Evolutionary conservation across 2,888 invertebrate species (phyloP).

Genomic region (Xestia ashworthii): DNA sequence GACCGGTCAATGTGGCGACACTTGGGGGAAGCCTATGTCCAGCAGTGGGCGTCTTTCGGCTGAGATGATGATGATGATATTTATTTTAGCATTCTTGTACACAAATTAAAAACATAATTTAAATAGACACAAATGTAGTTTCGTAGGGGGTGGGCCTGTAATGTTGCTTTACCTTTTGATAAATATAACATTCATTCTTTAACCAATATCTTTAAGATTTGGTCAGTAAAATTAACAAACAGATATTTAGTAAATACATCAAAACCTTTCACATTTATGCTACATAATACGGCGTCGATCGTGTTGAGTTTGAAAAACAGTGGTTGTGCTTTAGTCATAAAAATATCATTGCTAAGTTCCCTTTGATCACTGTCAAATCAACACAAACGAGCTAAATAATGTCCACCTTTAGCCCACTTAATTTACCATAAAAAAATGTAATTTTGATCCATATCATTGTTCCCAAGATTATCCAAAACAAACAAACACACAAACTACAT

Average conservation of each 20-base stretch:
- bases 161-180: too few species aligned
- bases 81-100: too few species aligned
- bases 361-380: neutral
- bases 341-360: neutral
- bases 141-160: too few species aligned
- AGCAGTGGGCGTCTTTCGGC: too few species aligned
- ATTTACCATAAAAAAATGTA: neutral
- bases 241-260: neutral
- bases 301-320: neutral
- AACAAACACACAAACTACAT: slow-evolving; percentile 41
- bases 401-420: neutral
- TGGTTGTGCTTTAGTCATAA: neutral
- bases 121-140: too few species aligned
- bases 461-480: neutral
- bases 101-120: too few species aligned
- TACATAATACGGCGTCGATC: neutral
- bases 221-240: neutral
- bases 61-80: too few species aligned
- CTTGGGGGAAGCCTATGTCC: too few species aligned
- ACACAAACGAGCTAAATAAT: neutral
- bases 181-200: neutral
- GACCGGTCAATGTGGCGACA: too few species aligned
- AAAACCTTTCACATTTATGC: neutral
- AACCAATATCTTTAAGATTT: neutral
- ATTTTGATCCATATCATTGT: neutral